Base-by-base conservation (phyloP, 2,113 vertebrate species). In the Neopipo cinnamomea region DNA sequence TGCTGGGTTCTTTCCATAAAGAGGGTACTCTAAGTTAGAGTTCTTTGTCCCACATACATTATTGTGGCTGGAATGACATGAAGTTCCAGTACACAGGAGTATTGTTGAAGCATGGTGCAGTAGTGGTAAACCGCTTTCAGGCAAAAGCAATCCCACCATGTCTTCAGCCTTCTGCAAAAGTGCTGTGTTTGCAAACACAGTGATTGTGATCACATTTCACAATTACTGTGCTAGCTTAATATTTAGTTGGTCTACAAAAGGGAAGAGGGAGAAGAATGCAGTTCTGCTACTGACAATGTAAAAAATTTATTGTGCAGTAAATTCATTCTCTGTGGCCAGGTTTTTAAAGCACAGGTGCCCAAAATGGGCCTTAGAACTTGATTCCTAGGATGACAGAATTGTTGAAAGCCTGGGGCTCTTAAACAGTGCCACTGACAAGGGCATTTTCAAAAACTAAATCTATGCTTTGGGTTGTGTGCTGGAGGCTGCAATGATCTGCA, bases 251-350 rank as follows among this genome's bases (percentile, higher is more conserved):
- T 23, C 23, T 24, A 56, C 41, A 47, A 63, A 61, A 28, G 10
- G 6, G 24, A 47, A 70, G 37, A 73, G 4, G 11, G 12, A 81
- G 27, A 53, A 46, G 2, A 81, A 89, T 56, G 12, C 10, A 56
- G 6, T 61, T 72, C 35, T 2, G 3, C 15, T 77, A 61, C 3
- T 13, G 14, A 35, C 6, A 8, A 23, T 1, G 0, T 30, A 59
- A 63, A 88, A 68, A 33, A 41, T 1, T 5, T 79, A 53, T 22
- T 62, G 8, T 63, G 39, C 19, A 49, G 14, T 84, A 72, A 74
- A 72, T 49, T 68, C 2, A 39, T 79, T 66, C 25, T 49, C 53
- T 42, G 9, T 68, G 31, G 41, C 7, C 22, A 67, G 35, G 8
- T 59, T 65, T 91, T 75, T 65, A 62, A 63, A 4, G 6, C 6